Percentiles rank a stretch among this genome's conserved stretches.
Evolutionary conservation across 2,113 vertebrate genomes (phyloP).

Genomic region (Saguinus midas): DNA sequence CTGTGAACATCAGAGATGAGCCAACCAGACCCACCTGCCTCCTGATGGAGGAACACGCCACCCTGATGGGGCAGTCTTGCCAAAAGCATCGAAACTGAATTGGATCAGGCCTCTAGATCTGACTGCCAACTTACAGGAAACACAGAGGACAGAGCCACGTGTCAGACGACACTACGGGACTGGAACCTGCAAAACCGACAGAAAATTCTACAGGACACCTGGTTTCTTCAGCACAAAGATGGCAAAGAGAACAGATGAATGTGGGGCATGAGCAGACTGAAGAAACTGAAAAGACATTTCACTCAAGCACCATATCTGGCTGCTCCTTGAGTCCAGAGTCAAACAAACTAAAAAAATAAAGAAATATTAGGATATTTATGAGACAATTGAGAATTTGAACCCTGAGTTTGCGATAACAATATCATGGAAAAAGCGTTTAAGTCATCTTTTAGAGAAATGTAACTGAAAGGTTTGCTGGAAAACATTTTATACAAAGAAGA

Average conservation of each 20-base stretch:
- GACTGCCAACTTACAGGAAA: neutral
- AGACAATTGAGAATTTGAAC: neutral
- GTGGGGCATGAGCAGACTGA: accelerated
- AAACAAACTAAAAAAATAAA: too few relatives aligned
- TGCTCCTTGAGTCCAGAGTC: neutral
- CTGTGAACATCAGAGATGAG: accelerated
- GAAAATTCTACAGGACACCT: neutral
- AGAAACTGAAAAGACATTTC: neutral
- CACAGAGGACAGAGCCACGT: accelerated
- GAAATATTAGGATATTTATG: too few relatives aligned
- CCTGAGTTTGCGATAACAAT: neutral
- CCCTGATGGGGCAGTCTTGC: accelerated
- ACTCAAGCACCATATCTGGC: accelerated
- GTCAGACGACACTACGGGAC: accelerated
- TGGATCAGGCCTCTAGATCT: neutral
- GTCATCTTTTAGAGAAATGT: neutral
- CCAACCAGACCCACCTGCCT: too few relatives aligned
- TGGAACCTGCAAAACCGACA: accelerated
- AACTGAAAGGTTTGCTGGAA: neutral
- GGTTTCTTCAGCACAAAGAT: neutral
- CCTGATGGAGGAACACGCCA: accelerated
- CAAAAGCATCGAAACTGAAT: too few relatives aligned
- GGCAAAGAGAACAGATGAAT: neutral
- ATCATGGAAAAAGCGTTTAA: neutral
- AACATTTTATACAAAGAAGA: neutral